phyloP scores from a whole-genome alignment of 1,140 invertebrate species.

The Macrobrachium rosenbergii region DNA sequence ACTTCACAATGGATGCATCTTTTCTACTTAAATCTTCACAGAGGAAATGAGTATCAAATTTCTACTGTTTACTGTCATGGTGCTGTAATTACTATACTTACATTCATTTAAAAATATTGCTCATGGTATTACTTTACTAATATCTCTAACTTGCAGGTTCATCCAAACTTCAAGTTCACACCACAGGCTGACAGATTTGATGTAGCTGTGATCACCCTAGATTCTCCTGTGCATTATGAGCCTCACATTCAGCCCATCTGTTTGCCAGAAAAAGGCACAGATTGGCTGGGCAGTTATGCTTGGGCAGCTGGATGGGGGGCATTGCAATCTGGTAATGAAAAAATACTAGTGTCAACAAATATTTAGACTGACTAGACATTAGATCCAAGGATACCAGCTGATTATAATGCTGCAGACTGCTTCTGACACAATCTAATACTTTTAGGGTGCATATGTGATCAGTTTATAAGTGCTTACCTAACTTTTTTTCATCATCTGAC shows the following conservation, averaged over 20 bases:
- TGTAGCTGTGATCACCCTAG: constrained; percentile 89
- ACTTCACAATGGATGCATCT: background rate
- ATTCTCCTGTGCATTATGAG: constrained; percentile 88
- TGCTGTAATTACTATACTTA: background rate
- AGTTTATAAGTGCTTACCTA: too few species aligned
- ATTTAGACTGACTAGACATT: constrained; percentile 4
- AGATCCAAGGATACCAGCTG: too few species aligned
- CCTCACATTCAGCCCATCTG: constrained; percentile 95
- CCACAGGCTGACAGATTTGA: constrained; percentile 86
- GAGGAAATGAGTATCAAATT: too few species aligned
- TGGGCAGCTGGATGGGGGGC: constrained; percentile 96
- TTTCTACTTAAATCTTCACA: background rate
- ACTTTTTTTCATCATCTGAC: background rate
- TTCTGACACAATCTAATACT: too few species aligned
- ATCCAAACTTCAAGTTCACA: constrained; percentile 96
- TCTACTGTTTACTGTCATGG: too few species aligned
- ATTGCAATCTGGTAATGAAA: constrained; percentile 77
- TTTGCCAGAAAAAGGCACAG: constrained; percentile 89
- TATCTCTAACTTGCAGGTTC: constrained; percentile 71
- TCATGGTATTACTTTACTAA: background rate
- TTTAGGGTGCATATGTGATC: background rate
- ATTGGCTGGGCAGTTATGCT: constrained; percentile 90
- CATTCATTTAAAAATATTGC: background rate
- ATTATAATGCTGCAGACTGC: background rate
- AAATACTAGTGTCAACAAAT: constrained; percentile 12